A percentile compares a stretch with the other conserved stretches of the same genome.
These are phyloP conservation scores for Orycteropus afer DNA, from an alignment of 2,113 vertebrate genomes.

Conservation along the genomic window DNA sequence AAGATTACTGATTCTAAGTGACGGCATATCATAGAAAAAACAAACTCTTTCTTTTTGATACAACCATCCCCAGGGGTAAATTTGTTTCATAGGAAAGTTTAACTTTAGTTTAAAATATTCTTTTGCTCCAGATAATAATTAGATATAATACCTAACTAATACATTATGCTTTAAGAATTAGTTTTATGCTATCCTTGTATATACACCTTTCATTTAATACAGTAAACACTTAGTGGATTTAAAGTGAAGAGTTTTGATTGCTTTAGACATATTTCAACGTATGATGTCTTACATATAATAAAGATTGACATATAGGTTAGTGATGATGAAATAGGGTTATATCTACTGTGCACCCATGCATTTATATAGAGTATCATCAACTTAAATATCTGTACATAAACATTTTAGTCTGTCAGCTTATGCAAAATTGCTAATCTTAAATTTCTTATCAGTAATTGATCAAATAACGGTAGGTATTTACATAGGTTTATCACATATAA, in stretches of 20 bases:
- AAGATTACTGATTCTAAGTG: neutral
- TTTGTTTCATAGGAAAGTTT: neutral
- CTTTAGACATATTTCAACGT: conserved; percentile 29
- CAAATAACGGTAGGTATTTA: neutral
- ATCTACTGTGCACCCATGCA: conserved; percentile 39
- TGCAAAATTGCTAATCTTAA: conserved; percentile 4
- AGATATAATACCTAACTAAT: neutral
- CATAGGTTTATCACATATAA: neutral
- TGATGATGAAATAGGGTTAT: conserved; percentile 63
- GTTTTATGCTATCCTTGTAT: neutral
- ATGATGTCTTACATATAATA: conserved; percentile 42
- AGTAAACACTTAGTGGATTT: neutral
- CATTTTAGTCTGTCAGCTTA: conserved; percentile 38
- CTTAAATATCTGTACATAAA: conserved; percentile 24
- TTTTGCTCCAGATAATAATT: neutral
- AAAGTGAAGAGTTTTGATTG: conserved; percentile 15
- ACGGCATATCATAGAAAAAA: neutral
- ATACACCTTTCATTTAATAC: neutral
- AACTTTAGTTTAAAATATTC: neutral
- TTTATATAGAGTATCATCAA: conserved; percentile 64
- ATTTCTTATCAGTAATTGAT: conserved; percentile 34
- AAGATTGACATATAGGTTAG: conserved; percentile 63
- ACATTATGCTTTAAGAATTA: conserved; percentile 1
- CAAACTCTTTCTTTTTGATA: neutral
- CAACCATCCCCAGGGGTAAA: neutral